Conservation (phyloP, 2,888 invertebrate genomes). For the Rotaria macrura region DNA sequence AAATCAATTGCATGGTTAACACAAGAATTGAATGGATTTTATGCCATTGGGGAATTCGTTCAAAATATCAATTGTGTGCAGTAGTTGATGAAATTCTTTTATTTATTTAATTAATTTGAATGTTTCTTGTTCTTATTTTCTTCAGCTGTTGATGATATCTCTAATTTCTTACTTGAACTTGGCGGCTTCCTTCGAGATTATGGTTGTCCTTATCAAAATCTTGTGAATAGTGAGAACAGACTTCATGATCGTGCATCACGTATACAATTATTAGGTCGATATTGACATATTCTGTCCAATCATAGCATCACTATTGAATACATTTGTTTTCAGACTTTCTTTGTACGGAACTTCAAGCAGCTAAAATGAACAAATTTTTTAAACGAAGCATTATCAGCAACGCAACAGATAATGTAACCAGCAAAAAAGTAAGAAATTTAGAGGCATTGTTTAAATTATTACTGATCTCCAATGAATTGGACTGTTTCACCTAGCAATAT, state of each 20-base stretch:
- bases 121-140: background rate
- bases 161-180: background rate
- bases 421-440: background rate
- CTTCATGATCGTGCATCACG: background rate
- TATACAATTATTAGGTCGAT: background rate
- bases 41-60: background rate
- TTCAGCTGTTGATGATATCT: background rate
- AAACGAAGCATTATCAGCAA: background rate
- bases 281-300: background rate
- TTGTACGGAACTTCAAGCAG: conserved; percentile 23
- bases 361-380: conserved; percentile 7
- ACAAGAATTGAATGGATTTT: background rate
- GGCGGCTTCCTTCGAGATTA: background rate
- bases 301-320: no score
- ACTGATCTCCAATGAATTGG: no score
- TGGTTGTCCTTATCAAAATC: conserved; percentile 2
- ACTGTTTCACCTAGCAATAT: background rate
- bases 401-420: background rate
- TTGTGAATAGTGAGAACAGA: background rate
- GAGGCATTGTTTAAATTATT: no score
- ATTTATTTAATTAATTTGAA: background rate
- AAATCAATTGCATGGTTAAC: background rate
- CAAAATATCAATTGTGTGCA: background rate
- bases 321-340: background rate
- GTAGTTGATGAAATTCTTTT: background rate